Percentiles rank a stretch among this genome's conserved stretches.
Evolutionary conservation across 2,888 invertebrate genomes (phyloP).

Genomic region (Amphimallon solstitiale): DNA sequence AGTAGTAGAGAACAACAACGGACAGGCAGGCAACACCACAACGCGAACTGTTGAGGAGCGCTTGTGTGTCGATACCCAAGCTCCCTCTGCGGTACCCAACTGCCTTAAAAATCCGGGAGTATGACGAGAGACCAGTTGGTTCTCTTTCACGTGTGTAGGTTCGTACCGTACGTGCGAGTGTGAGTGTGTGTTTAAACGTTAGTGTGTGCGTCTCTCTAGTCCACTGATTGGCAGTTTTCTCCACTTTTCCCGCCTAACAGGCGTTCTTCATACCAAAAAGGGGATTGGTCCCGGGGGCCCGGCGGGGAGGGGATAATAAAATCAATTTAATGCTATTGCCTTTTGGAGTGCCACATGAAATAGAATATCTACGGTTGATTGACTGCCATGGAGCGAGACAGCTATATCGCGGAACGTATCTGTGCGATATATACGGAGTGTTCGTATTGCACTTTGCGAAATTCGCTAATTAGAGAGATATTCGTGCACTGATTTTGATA

Average conservation of each 20-base stretch:
- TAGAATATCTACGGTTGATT: slow-evolving; percentile 23
- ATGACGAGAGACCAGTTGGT: not conserved
- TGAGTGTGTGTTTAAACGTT: not conserved
- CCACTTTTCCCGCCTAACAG: slow-evolving; percentile 59
- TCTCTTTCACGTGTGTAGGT: slow-evolving; percentile 2
- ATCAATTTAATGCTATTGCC: slow-evolving; percentile 64
- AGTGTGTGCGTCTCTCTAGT: slow-evolving; percentile 6
- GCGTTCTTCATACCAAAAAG: slow-evolving; percentile 56
- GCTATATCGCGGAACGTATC: not conserved
- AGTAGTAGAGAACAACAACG: slow-evolving; percentile 1
- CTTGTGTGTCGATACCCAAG: slow-evolving; percentile 16
- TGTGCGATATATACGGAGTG: not conserved
- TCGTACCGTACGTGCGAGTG: not conserved
- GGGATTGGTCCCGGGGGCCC: slow-evolving; percentile 53
- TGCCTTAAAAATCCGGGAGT: not conserved
- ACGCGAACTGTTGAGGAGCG: slow-evolving; percentile 23
- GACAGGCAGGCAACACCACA: slow-evolving; percentile 1
- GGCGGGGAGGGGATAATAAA: slow-evolving; percentile 62
- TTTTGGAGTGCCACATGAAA: slow-evolving; percentile 31
- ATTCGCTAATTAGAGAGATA: too few relatives aligned
- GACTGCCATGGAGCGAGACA: slow-evolving; percentile 25
- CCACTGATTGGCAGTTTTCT: slow-evolving; percentile 59
- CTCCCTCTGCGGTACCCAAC: not conserved
- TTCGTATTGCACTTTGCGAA: too few relatives aligned
- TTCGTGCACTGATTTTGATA: too few relatives aligned